Percentiles rank a stretch among this genome's conserved stretches.
Conservation (phyloP, 2,888 invertebrate genomes). For the Megastigmus dorsalis region DNA sequence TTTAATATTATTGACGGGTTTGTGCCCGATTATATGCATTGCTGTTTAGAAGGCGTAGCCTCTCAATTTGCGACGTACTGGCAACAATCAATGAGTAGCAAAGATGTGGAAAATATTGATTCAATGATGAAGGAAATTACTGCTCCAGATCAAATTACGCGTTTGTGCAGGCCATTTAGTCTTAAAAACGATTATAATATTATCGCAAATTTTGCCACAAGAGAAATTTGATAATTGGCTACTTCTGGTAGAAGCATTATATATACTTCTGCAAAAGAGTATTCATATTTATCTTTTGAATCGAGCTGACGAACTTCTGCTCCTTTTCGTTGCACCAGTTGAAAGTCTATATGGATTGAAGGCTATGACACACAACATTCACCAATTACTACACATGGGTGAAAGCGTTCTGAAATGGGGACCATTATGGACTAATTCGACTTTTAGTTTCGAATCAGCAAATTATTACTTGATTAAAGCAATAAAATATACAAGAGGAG, state of each 20-base stretch:
- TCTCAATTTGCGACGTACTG: neutral
- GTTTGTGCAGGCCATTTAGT: constrained; percentile 37
- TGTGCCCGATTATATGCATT: constrained; percentile 17
- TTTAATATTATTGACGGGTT: constrained; percentile 41
- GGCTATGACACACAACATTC: too few relatives aligned
- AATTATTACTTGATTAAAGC: too few relatives aligned
- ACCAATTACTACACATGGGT: too few relatives aligned
- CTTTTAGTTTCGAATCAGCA: too few relatives aligned
- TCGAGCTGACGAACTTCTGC: constrained; percentile 18
- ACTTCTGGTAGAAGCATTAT: neutral
- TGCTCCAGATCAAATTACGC: constrained; percentile 34
- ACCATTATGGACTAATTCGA: too few relatives aligned
- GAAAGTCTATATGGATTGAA: too few relatives aligned
- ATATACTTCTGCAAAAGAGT: neutral
- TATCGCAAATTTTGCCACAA: neutral
- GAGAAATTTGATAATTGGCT: neutral
- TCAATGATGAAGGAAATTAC: constrained; percentile 17
- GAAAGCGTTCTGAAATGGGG: too few relatives aligned
- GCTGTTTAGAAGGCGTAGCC: constrained; percentile 2
- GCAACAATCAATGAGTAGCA: neutral
- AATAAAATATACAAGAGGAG: too few relatives aligned
- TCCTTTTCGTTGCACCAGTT: too few relatives aligned
- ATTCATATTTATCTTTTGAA: constrained; percentile 11
- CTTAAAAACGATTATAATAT: neutral
- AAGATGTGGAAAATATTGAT: neutral